Conservation (phyloP, 1,140 invertebrate genomes). For the Lucilia cuprina region DNA sequence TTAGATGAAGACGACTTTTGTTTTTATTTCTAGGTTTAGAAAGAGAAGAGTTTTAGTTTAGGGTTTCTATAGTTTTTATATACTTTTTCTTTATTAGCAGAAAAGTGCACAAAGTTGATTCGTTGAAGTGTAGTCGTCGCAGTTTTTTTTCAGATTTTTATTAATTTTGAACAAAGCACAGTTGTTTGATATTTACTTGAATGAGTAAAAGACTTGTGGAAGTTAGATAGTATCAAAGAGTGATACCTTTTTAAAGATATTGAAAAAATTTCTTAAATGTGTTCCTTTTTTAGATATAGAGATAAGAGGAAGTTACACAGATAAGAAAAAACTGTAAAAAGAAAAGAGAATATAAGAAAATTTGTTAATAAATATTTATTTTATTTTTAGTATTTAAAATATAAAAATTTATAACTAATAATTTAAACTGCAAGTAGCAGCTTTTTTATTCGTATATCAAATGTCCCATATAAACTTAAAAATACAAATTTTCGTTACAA, state of each 20-base stretch:
- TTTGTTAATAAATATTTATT: too few relatives aligned
- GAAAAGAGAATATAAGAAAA: neutral
- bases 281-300: neutral
- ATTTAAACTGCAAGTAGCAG: too few relatives aligned
- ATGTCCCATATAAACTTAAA: too few relatives aligned
- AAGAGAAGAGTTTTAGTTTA: neutral
- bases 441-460: too few relatives aligned
- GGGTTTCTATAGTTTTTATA: neutral
- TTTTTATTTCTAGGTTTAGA: neutral
- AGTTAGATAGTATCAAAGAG: neutral
- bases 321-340: neutral
- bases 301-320: neutral
- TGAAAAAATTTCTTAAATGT: neutral
- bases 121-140: constrained; percentile 7
- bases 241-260: neutral
- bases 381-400: too few relatives aligned
- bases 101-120: constrained; percentile 30
- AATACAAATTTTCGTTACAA: too few relatives aligned
- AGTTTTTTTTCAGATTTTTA: neutral
- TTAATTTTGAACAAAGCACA: constrained; percentile 18
- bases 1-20: constrained; percentile 18
- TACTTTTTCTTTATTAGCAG: neutral
- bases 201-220: neutral
- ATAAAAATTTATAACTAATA: too few relatives aligned
- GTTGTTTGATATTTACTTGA: neutral